A percentile compares a stretch with the other conserved stretches of the same genome.
phyloP scores from a whole-genome alignment of 2,888 invertebrate species.

The Acrocera orbiculus region DNA sequence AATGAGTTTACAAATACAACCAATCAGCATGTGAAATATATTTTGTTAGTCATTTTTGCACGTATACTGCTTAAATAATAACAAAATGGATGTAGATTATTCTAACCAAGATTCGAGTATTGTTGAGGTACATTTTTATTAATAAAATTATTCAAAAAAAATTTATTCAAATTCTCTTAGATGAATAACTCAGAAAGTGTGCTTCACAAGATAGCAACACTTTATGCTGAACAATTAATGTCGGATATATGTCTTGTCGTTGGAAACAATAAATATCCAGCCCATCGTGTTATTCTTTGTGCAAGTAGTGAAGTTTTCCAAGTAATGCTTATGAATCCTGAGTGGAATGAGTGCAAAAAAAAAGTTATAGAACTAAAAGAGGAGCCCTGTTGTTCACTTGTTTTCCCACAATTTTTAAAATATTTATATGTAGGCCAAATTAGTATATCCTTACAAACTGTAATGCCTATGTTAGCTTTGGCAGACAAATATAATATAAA shows the following conservation, averaged over 20 bases:
- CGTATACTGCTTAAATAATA: background rate
- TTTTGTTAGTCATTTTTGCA: no score
- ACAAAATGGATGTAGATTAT: conserved; percentile 11
- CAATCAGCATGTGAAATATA: no score
- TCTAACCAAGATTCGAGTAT: conserved; percentile 17
- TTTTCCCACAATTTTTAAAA: conserved; percentile 77
- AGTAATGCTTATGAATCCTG: conserved; percentile 90
- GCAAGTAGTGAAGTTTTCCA: conserved; percentile 92
- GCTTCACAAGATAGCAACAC: conserved; percentile 58
- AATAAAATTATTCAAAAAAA: background rate
- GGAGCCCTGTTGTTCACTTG: conserved; percentile 62
- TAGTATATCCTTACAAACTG: conserved; percentile 63
- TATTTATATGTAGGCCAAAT: conserved; percentile 81
- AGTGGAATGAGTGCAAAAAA: conserved; percentile 82
- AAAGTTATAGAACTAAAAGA: conserved; percentile 70
- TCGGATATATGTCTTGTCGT: conserved; percentile 77
- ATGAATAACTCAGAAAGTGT: conserved; percentile 74
- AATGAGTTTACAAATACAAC: no score
- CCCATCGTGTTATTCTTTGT: conserved; percentile 80
- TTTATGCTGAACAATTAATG: conserved; percentile 74
- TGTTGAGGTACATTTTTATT: conserved; percentile 12
- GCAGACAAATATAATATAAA: conserved; percentile 92
- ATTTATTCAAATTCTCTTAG: conserved; percentile 29
- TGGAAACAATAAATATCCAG: conserved; percentile 63
- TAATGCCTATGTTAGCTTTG: conserved; percentile 70